Percentiles rank a stretch among this genome's conserved stretches.
These are phyloP conservation scores for Allophyes oxyacanthae DNA, from an alignment of 2,888 invertebrate genomes.

Conservation along the genomic window DNA sequence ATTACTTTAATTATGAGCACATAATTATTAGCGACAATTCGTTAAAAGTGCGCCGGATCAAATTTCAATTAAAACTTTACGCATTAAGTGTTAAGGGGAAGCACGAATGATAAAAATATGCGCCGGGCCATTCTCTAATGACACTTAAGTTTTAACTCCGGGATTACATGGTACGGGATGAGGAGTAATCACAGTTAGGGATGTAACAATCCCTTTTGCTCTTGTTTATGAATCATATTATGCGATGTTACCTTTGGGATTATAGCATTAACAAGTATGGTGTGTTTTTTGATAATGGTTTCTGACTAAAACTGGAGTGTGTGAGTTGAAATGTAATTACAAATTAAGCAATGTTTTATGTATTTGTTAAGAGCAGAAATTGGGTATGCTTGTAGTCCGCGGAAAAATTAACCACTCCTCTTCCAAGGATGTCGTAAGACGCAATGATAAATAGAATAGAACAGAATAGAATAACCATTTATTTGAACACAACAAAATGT, in stretches of 20 bases:
- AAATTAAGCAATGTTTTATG: constrained; percentile 4
- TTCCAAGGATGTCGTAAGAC: no score
- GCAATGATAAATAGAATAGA: no score
- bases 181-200: constrained; percentile 15
- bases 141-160: constrained; percentile 56
- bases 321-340: constrained; percentile 18
- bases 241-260: constrained; percentile 49
- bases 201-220: constrained; percentile 18
- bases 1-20: constrained; percentile 51
- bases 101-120: constrained; percentile 77
- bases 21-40: constrained; percentile 52
- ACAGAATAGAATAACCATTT: no score
- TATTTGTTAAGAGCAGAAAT: background rate
- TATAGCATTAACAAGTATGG: constrained; percentile 26
- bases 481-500: no score
- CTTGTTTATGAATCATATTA: constrained; percentile 42
- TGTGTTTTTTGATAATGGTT: constrained; percentile 29
- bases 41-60: constrained; percentile 69
- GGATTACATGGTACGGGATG: constrained; percentile 38
- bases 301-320: constrained; percentile 2
- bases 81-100: constrained; percentile 72
- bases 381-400: no score
- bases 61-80: constrained; percentile 85
- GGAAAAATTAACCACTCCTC: no score
- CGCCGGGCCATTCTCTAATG: constrained; percentile 63